Percentiles rank a stretch among this genome's conserved stretches.
Conservation (phyloP, 2,113 vertebrate genomes). For the Actinemys pallida region DNA sequence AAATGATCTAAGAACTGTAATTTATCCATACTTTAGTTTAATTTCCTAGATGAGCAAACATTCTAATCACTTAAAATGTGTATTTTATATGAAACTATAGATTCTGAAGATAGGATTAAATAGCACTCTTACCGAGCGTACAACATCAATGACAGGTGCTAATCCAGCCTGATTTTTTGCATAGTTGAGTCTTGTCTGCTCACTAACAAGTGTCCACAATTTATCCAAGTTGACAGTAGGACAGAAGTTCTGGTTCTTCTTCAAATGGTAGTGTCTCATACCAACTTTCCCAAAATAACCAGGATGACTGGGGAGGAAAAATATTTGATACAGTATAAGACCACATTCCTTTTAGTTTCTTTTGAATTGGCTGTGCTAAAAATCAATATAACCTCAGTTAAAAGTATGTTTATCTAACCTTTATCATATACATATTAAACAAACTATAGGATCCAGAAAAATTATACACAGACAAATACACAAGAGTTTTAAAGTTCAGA, state of each 20-base stretch:
- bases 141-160: slow-evolving; percentile 89
- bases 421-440: neutral
- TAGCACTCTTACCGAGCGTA: slow-evolving; percentile 84
- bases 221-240: slow-evolving; percentile 93
- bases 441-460: neutral
- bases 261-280: slow-evolving; percentile 93
- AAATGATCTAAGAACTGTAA: neutral
- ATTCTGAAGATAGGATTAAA: fast-evolving
- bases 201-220: slow-evolving; percentile 91
- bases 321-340: neutral
- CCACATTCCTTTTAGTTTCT: neutral
- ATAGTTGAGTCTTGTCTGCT: slow-evolving; percentile 89
- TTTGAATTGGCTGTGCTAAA: fast-evolving
- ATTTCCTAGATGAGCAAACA: fast-evolving
- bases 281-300: slow-evolving; percentile 94
- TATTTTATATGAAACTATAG: fast-evolving
- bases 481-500: neutral
- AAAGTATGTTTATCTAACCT: neutral
- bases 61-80: too few relatives aligned
- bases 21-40: neutral
- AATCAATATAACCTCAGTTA: neutral
- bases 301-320: slow-evolving; percentile 82
- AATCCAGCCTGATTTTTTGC: slow-evolving; percentile 87
- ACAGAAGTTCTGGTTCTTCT: slow-evolving; percentile 88
- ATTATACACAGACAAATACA: neutral